Evolutionary conservation across 2,797 vertebrate species (phyloP).

Genomic region (Rhodeus uyekii): DNA sequence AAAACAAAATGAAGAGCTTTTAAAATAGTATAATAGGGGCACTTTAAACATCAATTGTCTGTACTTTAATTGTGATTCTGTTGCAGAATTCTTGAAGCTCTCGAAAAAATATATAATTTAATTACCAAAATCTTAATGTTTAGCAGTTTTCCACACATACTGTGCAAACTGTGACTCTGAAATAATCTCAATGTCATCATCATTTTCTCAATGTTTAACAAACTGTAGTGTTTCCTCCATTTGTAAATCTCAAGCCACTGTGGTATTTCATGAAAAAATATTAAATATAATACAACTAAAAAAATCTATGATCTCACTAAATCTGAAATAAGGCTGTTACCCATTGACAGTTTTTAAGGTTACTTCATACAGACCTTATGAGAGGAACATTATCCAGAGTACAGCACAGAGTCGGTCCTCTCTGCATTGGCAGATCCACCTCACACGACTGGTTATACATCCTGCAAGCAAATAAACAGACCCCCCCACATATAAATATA

Average conservation of each 20-base stretch:
- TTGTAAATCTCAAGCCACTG: background rate
- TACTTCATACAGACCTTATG: conserved; percentile 67
- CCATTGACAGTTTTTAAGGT: background rate
- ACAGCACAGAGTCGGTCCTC: conserved; percentile 67
- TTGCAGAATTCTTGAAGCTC: no score
- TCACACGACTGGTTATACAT: conserved; percentile 76
- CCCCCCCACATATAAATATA: conserved; percentile 10
- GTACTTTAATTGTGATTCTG: no score
- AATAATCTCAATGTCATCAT: background rate
- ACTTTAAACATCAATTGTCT: no score
- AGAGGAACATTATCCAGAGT: conserved; percentile 75
- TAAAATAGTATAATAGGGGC: no score
- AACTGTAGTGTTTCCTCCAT: background rate
- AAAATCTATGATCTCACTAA: background rate
- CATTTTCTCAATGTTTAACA: background rate
- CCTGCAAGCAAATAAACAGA: conserved; percentile 60
- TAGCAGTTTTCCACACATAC: background rate
- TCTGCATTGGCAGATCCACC: conserved; percentile 56
- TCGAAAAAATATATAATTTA: no score
- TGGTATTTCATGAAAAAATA: background rate
- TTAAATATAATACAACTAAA: background rate
- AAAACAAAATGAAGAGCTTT: no score
- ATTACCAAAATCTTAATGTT: no score
- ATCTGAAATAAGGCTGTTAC: background rate
- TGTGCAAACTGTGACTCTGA: background rate